These are phyloP conservation scores for Papilio dardanus DNA, from an alignment of 1,140 invertebrate species.

Conservation along the genomic window DNA sequence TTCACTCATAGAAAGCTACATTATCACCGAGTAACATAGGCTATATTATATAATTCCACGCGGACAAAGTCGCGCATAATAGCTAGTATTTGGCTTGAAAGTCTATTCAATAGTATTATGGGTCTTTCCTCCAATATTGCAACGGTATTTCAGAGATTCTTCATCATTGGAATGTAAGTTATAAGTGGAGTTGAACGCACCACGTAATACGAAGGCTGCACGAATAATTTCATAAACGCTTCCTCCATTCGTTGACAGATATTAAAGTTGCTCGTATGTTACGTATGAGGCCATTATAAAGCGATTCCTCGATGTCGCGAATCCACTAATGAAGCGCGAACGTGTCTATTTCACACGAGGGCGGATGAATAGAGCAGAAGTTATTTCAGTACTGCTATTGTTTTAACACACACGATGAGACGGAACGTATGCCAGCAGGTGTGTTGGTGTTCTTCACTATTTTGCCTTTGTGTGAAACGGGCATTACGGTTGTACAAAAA, in stretches of 20 bases:
- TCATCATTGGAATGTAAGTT: background rate
- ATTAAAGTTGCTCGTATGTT: conserved; percentile 30
- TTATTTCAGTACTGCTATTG: background rate
- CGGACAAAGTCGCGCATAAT: no score
- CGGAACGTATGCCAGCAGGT: background rate
- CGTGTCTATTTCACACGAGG: background rate
- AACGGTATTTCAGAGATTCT: background rate
- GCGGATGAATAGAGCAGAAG: background rate
- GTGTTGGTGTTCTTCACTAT: background rate
- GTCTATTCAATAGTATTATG: background rate
- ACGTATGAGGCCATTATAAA: conserved; percentile 28
- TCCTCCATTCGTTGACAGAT: conserved; percentile 33
- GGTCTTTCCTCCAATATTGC: background rate
- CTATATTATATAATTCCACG: no score
- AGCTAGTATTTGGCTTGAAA: background rate
- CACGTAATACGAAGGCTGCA: conserved; percentile 7
- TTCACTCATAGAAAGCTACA: no score
- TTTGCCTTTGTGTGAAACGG: background rate
- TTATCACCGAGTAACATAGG: no score
- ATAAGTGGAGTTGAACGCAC: background rate
- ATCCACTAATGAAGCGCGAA: conserved; percentile 26
- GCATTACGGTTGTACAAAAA: background rate
- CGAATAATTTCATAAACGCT: conserved; percentile 30
- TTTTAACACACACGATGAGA: background rate
- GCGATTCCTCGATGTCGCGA: conserved; percentile 15